Base-by-base conservation (phyloP, 2,113 vertebrate genomes). In the Osmerus eperlanus region DNA sequence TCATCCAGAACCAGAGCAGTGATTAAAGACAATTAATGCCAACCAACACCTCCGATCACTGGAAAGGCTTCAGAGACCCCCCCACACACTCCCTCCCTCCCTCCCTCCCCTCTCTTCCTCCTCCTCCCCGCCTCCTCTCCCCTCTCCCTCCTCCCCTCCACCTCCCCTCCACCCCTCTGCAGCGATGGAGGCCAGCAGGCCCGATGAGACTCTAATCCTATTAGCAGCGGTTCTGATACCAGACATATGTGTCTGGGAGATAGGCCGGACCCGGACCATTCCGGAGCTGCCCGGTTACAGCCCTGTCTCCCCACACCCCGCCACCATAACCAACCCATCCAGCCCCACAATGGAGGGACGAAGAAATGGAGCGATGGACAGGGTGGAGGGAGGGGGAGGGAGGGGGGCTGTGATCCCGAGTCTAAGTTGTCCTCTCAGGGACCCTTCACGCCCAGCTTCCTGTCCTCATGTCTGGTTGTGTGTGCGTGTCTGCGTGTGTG, bases 101-200 rank as follows among this genome's bases (percentile, higher is more conserved):
- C 41, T 47, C 41, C 41, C 32, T 36, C 41, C 41, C 32, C 3
- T 36, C 19, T 75, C 29, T 60, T 70, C 58, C 52, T 70, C 21
- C 29, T 70, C 52, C 36, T 16, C 63, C 32, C 79, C 11, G 61
- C 62, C 5, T 4, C 66, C 29, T 3, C 71, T 74, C 29, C 59
- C 23, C 64, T 67, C 16, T 15, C 18, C 41, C 32, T 76, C 29
- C 5, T 51, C 14, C 65, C 56, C 56, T 68, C 52, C 56, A 8
- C 41, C 41, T 47, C 41, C 9, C 41, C 9, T 47, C 41, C 9
- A 47, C 41, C 41, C 41, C 41, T 25, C 61, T 63, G 41, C 41
- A 47, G 41, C 7, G 9, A 47, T 47, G 41, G 41, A 47, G 41
- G 41, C 41, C 41, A 47, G 41, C 9, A 47, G 41, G 41, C 41